Evolutionary conservation across 2,888 invertebrate genomes (phyloP).

Genomic region (Apomyelois bistriatella): DNA sequence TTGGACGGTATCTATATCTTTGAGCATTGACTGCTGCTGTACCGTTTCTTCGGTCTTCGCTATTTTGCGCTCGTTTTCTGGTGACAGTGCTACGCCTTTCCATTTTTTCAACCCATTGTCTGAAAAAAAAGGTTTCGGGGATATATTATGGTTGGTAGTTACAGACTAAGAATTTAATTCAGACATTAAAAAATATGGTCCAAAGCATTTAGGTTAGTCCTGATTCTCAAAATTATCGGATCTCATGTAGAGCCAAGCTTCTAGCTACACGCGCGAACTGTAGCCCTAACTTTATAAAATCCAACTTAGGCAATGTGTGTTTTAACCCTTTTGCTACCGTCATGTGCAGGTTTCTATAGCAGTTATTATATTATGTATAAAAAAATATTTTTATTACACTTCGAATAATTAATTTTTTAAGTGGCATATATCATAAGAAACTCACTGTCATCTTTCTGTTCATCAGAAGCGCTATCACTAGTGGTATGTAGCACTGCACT

Average conservation of each 20-base stretch:
- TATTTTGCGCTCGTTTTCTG: conserved; percentile 77
- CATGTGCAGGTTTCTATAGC: too few relatives aligned
- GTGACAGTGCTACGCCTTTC: conserved; percentile 87
- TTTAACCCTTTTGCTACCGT: too few relatives aligned
- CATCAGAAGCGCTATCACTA: conserved; percentile 53
- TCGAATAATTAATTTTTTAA: too few relatives aligned
- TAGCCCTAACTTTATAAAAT: too few relatives aligned
- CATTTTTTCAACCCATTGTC: conserved; percentile 85
- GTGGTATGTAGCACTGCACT: conserved; percentile 84
- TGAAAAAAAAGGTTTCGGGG: conserved; percentile 27
- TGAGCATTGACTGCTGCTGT: conserved; percentile 31
- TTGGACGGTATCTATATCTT: conserved; percentile 49
- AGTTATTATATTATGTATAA: too few relatives aligned
- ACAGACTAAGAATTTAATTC: neutral
- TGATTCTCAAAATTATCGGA: too few relatives aligned
- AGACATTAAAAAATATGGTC: too few relatives aligned
- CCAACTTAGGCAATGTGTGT: too few relatives aligned
- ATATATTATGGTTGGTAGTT: neutral
- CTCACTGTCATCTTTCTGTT: conserved; percentile 68
- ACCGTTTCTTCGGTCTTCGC: conserved; percentile 40
- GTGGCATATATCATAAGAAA: neutral
- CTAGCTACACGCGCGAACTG: too few relatives aligned
- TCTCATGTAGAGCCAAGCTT: too few relatives aligned
- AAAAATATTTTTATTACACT: too few relatives aligned
- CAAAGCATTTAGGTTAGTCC: too few relatives aligned